phyloP scores from a whole-genome alignment of 2,797 vertebrate genomes.

The Gymnodraco acuticeps region DNA sequence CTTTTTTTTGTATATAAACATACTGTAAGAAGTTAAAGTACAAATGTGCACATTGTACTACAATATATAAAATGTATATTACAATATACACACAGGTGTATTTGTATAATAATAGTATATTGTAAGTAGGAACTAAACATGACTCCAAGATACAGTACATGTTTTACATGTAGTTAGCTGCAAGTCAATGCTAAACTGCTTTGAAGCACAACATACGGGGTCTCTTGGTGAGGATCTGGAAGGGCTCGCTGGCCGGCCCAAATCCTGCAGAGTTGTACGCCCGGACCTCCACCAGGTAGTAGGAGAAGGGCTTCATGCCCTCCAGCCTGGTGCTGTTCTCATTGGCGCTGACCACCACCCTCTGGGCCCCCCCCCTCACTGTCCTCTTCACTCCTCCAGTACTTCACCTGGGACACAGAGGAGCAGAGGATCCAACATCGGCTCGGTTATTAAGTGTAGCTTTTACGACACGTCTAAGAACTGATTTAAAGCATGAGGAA shows the following conservation, averaged over 20 bases:
- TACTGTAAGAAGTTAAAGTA: too few species aligned
- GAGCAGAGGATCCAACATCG: background rate
- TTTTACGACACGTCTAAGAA: background rate
- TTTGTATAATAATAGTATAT: too few species aligned
- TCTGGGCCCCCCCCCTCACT: constrained; percentile 88
- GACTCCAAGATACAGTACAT: background rate
- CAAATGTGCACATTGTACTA: background rate
- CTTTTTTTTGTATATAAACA: too few species aligned
- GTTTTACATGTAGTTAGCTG: constrained; percentile 1
- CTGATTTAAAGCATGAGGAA: background rate
- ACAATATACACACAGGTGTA: too few species aligned
- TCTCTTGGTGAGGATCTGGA: constrained; percentile 90
- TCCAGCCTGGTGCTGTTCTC: constrained; percentile 92
- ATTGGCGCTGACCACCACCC: constrained; percentile 83
- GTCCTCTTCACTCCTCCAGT: constrained; percentile 90
- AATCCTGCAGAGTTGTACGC: constrained; percentile 94
- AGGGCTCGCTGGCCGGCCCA: constrained; percentile 87
- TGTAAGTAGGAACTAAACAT: background rate
- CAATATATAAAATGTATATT: too few species aligned
- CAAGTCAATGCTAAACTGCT: background rate
- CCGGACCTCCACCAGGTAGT: constrained; percentile 91
- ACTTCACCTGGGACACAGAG: constrained; percentile 87
- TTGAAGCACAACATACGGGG: constrained; percentile 87
- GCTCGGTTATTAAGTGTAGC: background rate
- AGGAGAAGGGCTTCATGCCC: constrained; percentile 88